Evolutionary conservation across 2,797 vertebrate genomes (phyloP).

Genomic region (Falco novaeseelandiae): DNA sequence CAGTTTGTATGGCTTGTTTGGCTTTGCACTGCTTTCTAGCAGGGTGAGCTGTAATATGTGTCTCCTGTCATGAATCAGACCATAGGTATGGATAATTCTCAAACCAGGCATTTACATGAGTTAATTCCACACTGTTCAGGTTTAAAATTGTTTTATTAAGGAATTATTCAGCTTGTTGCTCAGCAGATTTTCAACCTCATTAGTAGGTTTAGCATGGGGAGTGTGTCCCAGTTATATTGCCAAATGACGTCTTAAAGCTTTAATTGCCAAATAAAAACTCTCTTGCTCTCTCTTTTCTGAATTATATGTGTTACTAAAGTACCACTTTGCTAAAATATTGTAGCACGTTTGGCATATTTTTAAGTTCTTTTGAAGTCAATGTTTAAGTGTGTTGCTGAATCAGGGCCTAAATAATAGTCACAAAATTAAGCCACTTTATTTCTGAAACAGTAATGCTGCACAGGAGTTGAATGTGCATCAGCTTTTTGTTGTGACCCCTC

Average conservation of each 20-base stretch:
- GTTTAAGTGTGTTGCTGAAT: conserved; percentile 50
- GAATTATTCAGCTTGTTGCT: conserved; percentile 35
- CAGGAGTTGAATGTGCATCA: neutral
- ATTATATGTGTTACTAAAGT: neutral
- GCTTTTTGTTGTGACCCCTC: neutral
- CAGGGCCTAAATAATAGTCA: conserved; percentile 4
- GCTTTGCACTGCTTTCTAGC: neutral
- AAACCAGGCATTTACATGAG: neutral
- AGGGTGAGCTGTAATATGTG: neutral
- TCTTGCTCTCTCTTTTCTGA: neutral
- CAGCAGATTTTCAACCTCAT: conserved; percentile 4
- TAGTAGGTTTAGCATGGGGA: neutral
- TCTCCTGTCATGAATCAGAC: conserved; percentile 28
- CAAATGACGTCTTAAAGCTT: neutral
- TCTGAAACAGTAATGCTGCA: neutral
- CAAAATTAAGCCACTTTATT: neutral
- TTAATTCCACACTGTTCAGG: neutral
- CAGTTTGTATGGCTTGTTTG: conserved; percentile 32
- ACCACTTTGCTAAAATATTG: conserved; percentile 12
- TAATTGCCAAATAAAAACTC: conserved; percentile 5
- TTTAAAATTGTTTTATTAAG: conserved; percentile 28
- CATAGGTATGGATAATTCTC: conserved; percentile 25
- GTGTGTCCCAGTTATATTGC: neutral
- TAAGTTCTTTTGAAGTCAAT: conserved; percentile 15
- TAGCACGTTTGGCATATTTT: neutral